These are phyloP conservation scores for Rhopalosiphum padi DNA, from an alignment of 1,140 invertebrate species.

Conservation along the genomic window DNA sequence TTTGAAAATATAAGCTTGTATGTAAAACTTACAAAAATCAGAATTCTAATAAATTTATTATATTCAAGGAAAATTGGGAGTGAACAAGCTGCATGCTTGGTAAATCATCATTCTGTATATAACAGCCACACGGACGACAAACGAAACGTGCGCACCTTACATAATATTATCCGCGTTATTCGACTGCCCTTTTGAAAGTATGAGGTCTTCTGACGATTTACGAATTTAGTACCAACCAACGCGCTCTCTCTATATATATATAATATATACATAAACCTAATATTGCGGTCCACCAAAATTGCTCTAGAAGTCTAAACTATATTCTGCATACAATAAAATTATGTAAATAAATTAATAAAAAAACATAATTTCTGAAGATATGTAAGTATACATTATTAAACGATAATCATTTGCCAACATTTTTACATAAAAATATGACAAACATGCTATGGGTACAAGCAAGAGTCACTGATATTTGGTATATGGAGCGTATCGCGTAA, in stretches of 20 bases:
- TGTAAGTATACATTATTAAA: not conserved
- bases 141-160: too few species aligned
- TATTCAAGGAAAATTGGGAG: not conserved
- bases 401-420: not conserved
- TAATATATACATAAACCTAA: not conserved
- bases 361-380: not conserved
- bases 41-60: not conserved
- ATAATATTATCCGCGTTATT: too few species aligned
- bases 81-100: not conserved
- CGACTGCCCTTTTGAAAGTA: too few species aligned
- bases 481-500: not conserved
- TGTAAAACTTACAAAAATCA: not conserved
- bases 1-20: not conserved
- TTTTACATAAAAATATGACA: not conserved
- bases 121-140: too few species aligned
- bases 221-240: too few species aligned
- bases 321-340: not conserved
- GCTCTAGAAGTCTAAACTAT: not conserved
- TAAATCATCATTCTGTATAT: not conserved
- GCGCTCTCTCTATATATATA: too few species aligned
- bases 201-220: too few species aligned
- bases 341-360: not conserved
- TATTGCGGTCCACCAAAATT: not conserved
- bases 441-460: not conserved
- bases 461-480: not conserved